A percentile compares a stretch with the other conserved stretches of the same genome.
These are phyloP conservation scores for Campodea augens DNA, from an alignment of 1,140 invertebrate species.

Conservation along the genomic window DNA sequence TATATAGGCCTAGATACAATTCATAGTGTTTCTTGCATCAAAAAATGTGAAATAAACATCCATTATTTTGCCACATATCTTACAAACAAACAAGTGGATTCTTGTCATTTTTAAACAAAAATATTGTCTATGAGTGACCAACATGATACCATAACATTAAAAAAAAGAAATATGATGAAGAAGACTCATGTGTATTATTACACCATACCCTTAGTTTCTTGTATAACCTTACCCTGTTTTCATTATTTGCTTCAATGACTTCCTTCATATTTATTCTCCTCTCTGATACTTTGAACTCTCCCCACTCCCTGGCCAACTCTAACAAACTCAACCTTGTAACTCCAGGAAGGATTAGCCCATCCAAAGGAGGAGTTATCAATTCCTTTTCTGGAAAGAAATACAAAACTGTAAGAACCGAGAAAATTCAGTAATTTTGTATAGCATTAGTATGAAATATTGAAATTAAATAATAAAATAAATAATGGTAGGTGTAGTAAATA, in stretches of 20 bases:
- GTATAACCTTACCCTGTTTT: slow-evolving; percentile 55
- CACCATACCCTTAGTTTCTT: not conserved
- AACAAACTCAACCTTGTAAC: slow-evolving; percentile 77
- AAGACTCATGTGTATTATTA: not conserved
- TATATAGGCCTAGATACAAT: too few species aligned
- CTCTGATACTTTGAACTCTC: slow-evolving; percentile 71
- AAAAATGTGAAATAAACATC: not conserved
- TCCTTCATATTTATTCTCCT: slow-evolving; percentile 69
- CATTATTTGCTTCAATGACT: slow-evolving; percentile 45
- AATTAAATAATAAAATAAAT: too few species aligned
- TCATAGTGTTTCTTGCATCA: too few species aligned
- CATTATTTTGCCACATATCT: not conserved
- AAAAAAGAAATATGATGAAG: not conserved
- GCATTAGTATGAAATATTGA: too few species aligned
- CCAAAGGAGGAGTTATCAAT: slow-evolving; percentile 78
- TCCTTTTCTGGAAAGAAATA: slow-evolving; percentile 77
- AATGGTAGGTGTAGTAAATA: too few species aligned
- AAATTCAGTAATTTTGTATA: too few species aligned
- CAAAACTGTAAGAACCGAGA: too few species aligned
- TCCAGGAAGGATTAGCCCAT: slow-evolving; percentile 82
- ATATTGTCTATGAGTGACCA: not conserved
- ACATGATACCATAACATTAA: not conserved
- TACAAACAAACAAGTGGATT: not conserved
- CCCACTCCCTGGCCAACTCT: slow-evolving; percentile 60
- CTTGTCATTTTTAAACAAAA: not conserved